These are phyloP conservation scores for Venustoraphidia nigricollis DNA, from an alignment of 2,888 invertebrate genomes.

Conservation along the genomic window DNA sequence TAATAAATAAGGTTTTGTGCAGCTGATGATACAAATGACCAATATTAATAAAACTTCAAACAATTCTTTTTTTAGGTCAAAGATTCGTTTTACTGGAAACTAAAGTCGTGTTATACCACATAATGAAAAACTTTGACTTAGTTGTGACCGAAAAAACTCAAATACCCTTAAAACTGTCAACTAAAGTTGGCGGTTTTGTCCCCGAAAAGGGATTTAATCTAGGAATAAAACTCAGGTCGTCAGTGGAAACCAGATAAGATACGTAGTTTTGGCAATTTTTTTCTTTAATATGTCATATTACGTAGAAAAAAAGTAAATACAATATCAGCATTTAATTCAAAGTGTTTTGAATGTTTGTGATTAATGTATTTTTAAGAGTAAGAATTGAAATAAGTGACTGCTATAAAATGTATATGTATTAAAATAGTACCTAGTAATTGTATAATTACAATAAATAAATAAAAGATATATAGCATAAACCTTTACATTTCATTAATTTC, in stretches of 20 bases:
- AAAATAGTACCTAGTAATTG: no score
- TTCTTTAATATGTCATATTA: background rate
- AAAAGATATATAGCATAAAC: no score
- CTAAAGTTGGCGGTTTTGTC: background rate
- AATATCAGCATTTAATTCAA: background rate
- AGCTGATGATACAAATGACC: no score
- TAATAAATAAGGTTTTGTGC: no score
- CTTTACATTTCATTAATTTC: no score
- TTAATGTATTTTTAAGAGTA: no score
- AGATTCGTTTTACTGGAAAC: slow-evolving; percentile 11
- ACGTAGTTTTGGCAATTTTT: slow-evolving; percentile 1
- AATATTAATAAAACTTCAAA: no score
- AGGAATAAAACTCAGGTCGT: background rate
- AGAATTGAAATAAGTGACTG: no score
- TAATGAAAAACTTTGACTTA: slow-evolving; percentile 1
- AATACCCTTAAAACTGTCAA: slow-evolving; percentile 13
- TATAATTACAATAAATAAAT: no score
- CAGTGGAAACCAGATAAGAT: no score
- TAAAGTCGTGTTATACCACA: slow-evolving; percentile 4
- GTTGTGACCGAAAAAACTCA: slow-evolving; percentile 2
- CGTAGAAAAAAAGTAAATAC: background rate
- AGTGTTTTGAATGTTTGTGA: no score
- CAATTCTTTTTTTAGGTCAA: slow-evolving; percentile 7
- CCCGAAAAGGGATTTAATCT: slow-evolving; percentile 1
- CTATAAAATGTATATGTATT: no score